Conservation (phyloP, 1,140 invertebrate genomes). For the Sweltsa coloradensis region DNA sequence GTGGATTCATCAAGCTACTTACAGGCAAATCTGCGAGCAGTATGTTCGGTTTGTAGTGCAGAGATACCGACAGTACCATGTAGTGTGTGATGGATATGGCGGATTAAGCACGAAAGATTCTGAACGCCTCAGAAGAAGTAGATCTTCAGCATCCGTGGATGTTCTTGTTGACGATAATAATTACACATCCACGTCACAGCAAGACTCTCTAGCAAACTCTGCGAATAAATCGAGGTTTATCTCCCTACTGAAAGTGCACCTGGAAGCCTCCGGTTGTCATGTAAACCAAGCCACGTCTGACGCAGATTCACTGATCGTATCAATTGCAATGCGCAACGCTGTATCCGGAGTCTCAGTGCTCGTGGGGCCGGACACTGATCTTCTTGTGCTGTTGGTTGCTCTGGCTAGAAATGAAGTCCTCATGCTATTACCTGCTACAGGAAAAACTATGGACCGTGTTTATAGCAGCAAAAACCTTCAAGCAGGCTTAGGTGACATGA, state of each 20-base stretch:
- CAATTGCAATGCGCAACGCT: slow-evolving; percentile 4
- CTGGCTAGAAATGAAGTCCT: background rate
- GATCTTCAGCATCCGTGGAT: background rate
- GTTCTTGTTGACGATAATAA: slow-evolving; percentile 7
- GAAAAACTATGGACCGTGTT: background rate
- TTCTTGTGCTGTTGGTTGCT: slow-evolving; percentile 9
- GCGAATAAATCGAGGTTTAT: slow-evolving; percentile 11
- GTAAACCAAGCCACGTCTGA: slow-evolving; percentile 10
- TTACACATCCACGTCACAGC: slow-evolving; percentile 2
- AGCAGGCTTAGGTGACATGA: slow-evolving; percentile 1
- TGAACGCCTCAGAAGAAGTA: slow-evolving; percentile 7
- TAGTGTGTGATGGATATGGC: slow-evolving; percentile 12
- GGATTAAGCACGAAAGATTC: slow-evolving; percentile 7
- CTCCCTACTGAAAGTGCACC: background rate
- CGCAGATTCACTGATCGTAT: slow-evolving; percentile 11
- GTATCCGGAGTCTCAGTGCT: slow-evolving; percentile 1
- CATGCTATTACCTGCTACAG: slow-evolving; percentile 1
- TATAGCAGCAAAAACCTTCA: slow-evolving; percentile 5
- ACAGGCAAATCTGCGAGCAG: slow-evolving; percentile 6
- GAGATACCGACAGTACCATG: slow-evolving; percentile 1
- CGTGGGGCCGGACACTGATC: slow-evolving; percentile 8
- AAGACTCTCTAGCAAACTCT: slow-evolving; percentile 10
- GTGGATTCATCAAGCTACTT: slow-evolving; percentile 10
- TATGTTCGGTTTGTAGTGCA: slow-evolving; percentile 3
- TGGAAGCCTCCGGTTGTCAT: slow-evolving; percentile 2